Evolutionary conservation across 2,113 vertebrate species (phyloP).

Genomic region (Epinephelus fuscoguttatus): DNA sequence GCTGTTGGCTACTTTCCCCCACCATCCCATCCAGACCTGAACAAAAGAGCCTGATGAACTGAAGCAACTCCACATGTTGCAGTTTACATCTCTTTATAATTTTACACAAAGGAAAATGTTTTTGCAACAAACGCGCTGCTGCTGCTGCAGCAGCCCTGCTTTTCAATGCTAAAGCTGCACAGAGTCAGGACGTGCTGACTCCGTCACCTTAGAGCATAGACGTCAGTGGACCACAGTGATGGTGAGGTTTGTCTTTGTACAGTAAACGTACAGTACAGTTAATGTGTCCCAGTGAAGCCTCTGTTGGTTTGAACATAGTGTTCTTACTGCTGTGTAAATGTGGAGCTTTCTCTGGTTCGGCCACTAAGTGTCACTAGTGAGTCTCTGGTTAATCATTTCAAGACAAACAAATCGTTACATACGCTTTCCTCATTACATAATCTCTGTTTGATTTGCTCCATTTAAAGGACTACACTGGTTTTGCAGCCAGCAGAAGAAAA

Average conservation of each 20-base stretch:
- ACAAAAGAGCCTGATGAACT: neutral
- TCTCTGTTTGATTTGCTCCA: neutral
- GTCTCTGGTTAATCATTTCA: slow-evolving; percentile 34
- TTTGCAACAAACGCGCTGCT: neutral
- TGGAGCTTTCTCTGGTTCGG: slow-evolving; percentile 52
- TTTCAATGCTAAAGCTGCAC: slow-evolving; percentile 5
- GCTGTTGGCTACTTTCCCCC: neutral
- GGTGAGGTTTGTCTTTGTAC: slow-evolving; percentile 62
- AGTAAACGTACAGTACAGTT: slow-evolving; percentile 57
- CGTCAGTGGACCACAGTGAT: slow-evolving; percentile 42
- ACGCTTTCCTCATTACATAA: neutral
- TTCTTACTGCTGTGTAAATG: slow-evolving; percentile 49
- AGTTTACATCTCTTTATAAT: slow-evolving; percentile 3
- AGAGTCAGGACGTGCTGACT: neutral
- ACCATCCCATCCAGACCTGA: neutral
- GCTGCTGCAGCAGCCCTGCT: neutral
- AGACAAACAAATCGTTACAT: neutral
- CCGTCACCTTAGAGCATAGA: slow-evolving; percentile 6
- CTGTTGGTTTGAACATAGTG: slow-evolving; percentile 31
- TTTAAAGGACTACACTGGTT: neutral
- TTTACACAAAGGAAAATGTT: neutral
- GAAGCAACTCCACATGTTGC: neutral
- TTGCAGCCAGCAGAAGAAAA: neutral
- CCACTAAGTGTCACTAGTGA: slow-evolving; percentile 57
- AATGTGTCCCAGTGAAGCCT: slow-evolving; percentile 46